phyloP scores from a whole-genome alignment of 2,888 invertebrate genomes.

The Penaeus monodon region DNA sequence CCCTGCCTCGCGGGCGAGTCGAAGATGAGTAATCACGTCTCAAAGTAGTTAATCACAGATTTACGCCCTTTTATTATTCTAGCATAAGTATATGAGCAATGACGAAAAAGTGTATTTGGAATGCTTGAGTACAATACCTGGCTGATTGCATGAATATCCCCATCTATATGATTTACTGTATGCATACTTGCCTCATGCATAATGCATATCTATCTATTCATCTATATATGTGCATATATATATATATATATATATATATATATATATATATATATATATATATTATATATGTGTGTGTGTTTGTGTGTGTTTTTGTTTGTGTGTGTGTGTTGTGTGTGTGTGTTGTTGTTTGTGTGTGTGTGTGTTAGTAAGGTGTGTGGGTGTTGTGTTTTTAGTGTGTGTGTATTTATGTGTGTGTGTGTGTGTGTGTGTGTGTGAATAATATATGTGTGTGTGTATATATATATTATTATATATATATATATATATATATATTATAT shows the following conservation, averaged over 20 bases:
- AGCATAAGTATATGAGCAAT: no score
- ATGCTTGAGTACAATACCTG: not conserved
- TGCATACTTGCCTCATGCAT: not conserved
- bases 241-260: constrained; percentile 30
- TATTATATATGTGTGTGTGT: not conserved
- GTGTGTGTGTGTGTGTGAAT: constrained; percentile 31
- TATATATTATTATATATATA: no score
- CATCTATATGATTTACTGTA: constrained; percentile 7
- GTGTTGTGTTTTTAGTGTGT: no score
- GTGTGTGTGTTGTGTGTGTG: no score
- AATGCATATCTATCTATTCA: not conserved
- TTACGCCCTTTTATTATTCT: no score
- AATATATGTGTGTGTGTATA: no score
- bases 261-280: constrained; percentile 15
- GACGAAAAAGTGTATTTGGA: not conserved
- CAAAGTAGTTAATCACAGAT: no score
- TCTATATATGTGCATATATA: constrained; percentile 1
- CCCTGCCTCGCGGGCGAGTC: not conserved
- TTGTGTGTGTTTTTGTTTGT: no score
- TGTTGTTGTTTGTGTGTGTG: no score
- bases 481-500: no score
- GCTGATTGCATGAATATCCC: not conserved
- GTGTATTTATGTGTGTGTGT: constrained; percentile 33
- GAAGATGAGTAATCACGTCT: no score
- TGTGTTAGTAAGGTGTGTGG: no score